Base-by-base conservation (phyloP, 2,797 vertebrate genomes). In the Gadopsis bispinosus region DNA sequence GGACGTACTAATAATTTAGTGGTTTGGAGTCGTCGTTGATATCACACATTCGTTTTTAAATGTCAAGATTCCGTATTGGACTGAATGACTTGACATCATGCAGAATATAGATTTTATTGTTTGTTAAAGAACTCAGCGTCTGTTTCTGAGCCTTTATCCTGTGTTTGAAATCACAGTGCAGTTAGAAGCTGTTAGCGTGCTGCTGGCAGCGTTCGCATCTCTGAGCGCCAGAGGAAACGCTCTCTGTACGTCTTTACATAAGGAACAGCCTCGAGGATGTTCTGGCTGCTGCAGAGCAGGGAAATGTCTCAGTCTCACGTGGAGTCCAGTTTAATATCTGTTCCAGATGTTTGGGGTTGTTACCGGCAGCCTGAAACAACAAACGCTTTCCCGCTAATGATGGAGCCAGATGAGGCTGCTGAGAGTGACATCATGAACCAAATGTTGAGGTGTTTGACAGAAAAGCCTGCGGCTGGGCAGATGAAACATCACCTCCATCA, bases 331-430 rank as follows among this genome's bases (percentile, higher is more conserved):
- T 31, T 37, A 35, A 58, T 56, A 72, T 75, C 60, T 33, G 35
- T 67, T 83, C 75, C 85, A 89, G 83, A 85, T 89, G 80, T 79
- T 67, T 20, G 4, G 47, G 51, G 56, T 43, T 55, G 20, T 77
- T 68, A 63, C 51, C 64, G 47, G 31, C 66, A 70, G 53, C 66
- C 78, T 56, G 67, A 56, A 75, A 74, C 65, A 70, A 73, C 75
- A 71, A 7, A n/a, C 11, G 20, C 3, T 19, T 82, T 74, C 80
- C 75, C 65, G 70, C 67, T 54, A 66, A 71, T 19, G 48, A 26
- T 0, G 0, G 41, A n/a, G 50, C 45, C 62, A 71, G 68, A 78
- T 6, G 66, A 65, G 22, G 53, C 43, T 11, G 76, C 9, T 54
- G 14, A 62, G 55, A 35, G 31, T 66, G 69, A 72, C 47, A 22